Conservation (phyloP, 1,140 invertebrate species). For the Caerostris extrusa region DNA sequence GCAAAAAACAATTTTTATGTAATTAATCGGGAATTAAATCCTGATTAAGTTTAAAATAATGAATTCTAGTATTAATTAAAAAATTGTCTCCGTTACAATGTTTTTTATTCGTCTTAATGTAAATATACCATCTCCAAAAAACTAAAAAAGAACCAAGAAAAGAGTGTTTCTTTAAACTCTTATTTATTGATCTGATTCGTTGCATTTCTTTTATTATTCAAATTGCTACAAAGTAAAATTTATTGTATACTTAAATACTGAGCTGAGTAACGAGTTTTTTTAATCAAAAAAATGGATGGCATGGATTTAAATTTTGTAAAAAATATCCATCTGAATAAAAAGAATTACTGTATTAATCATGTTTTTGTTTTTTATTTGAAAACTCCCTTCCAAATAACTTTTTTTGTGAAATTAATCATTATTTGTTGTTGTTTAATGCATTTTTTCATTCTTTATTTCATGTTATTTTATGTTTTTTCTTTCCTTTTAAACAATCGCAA, state of each 20-base stretch:
- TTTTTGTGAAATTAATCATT: background rate
- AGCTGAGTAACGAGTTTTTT: background rate
- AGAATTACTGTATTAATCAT: background rate
- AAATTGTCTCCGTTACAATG: background rate
- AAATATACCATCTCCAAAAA: background rate
- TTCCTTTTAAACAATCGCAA: no score
- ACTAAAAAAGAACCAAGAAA: background rate
- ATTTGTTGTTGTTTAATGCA: background rate
- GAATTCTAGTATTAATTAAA: background rate
- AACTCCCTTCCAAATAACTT: background rate
- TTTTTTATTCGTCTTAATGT: background rate
- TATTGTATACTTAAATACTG: background rate
- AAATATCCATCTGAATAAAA: background rate
- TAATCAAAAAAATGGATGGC: background rate
- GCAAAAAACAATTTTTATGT: background rate
- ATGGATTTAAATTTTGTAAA: background rate
- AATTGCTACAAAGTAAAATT: background rate
- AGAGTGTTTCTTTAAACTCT: background rate
- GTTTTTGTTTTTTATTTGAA: background rate
- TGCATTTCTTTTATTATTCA: background rate
- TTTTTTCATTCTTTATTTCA: no score
- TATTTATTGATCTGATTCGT: background rate
- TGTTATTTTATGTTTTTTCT: no score
- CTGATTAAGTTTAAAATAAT: constrained; percentile 42
- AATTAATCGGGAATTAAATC: constrained; percentile 38